Evolutionary conservation across 2,113 vertebrate genomes (phyloP).

Genomic region (Macrotis lagotis): DNA sequence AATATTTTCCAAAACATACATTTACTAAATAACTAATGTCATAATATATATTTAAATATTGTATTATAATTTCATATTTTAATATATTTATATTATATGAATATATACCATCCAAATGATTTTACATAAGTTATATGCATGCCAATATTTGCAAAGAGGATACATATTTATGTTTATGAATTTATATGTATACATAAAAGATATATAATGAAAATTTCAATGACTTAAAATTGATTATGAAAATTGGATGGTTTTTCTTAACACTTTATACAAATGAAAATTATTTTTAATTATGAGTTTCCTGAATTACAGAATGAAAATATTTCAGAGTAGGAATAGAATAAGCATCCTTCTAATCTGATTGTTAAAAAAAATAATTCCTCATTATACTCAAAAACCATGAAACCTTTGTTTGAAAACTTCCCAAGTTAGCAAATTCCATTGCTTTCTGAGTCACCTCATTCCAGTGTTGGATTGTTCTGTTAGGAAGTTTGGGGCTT

Average conservation of each 20-base stretch:
- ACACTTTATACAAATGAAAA: not conserved
- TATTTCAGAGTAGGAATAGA: not conserved
- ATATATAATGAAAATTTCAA: not conserved
- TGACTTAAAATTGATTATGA: not conserved
- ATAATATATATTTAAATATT: not conserved
- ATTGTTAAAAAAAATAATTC: not conserved
- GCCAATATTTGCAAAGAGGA: no score
- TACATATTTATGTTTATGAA: no score
- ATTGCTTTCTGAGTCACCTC: not conserved
- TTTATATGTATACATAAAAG: not conserved
- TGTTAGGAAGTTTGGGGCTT: not conserved
- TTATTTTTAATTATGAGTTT: not conserved
- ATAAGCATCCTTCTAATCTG: not conserved
- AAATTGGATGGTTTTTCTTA: not conserved
- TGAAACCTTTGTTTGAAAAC: not conserved
- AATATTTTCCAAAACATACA: not conserved
- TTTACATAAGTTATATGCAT: no score
- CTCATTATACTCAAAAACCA: not conserved
- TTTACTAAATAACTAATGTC: not conserved
- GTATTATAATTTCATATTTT: not conserved
- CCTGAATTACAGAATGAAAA: not conserved
- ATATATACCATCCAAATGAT: no score
- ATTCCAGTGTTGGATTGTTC: not conserved
- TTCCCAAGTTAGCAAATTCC: not conserved
- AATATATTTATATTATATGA: not conserved